Evolutionary conservation across 1,140 invertebrate species (phyloP).

Genomic region (Heliconius himera): DNA sequence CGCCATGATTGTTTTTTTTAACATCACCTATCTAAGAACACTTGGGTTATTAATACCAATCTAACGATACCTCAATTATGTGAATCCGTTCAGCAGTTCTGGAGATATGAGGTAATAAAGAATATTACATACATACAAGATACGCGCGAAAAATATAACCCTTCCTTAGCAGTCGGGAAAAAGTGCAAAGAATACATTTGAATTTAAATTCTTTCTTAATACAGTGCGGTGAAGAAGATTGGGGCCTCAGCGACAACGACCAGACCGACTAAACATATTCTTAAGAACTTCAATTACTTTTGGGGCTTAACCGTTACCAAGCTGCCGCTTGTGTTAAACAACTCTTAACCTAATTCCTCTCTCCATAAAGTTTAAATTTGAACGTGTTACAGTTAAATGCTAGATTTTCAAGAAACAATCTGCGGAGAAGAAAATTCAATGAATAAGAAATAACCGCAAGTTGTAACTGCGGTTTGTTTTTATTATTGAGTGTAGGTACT

Average conservation of each 20-base stretch:
- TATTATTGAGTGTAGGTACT: not conserved
- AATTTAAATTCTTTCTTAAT: not conserved
- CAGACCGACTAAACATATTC: conserved; percentile 8
- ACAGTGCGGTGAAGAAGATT: not conserved
- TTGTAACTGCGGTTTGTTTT: not conserved
- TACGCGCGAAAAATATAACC: no score
- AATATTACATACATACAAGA: no score
- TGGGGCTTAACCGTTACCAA: not conserved
- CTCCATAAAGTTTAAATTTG: not conserved
- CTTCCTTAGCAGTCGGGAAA: no score
- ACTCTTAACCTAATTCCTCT: not conserved
- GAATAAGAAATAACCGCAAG: conserved; percentile 20
- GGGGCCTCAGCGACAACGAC: not conserved
- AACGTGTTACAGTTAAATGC: not conserved
- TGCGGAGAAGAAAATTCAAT: conserved; percentile 22
- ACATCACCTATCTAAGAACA: no score
- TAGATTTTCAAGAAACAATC: conserved; percentile 1
- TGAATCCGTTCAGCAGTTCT: no score
- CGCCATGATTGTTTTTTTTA: no score
- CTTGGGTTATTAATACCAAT: no score
- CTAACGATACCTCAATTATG: no score
- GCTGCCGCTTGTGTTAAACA: not conserved
- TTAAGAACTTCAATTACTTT: conserved; percentile 10
- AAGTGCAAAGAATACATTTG: not conserved
- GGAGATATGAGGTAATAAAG: no score